Percentiles rank a stretch among this genome's conserved stretches.
Conservation (phyloP, 2,797 vertebrate species). For the Sorex maritimensis region DNA sequence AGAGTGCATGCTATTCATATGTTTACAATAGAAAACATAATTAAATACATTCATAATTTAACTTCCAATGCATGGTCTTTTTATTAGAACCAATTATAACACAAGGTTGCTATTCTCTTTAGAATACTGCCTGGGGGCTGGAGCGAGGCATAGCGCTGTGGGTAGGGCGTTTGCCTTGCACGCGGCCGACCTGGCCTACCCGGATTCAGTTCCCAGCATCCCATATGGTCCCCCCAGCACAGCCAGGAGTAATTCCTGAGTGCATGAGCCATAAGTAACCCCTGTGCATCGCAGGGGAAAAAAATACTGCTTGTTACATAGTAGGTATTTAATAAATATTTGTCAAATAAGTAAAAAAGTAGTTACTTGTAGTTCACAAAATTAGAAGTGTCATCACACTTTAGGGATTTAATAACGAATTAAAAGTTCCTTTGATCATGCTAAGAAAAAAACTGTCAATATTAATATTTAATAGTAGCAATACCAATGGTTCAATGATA, state of each 20-base stretch:
- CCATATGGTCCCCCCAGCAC: no score
- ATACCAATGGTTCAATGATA: background rate
- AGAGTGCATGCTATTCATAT: background rate
- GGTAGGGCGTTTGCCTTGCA: no score
- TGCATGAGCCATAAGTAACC: no score
- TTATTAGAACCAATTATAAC: background rate
- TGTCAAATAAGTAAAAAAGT: constrained; percentile 14
- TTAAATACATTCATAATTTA: constrained; percentile 29
- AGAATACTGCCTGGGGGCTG: background rate
- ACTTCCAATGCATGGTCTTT: background rate
- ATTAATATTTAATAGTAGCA: constrained; percentile 25
- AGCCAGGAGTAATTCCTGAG: no score
- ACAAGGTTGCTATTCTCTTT: background rate
- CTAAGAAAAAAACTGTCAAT: background rate
- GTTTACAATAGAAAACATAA: constrained; percentile 36
- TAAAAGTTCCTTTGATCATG: background rate
- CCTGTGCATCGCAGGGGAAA: no score
- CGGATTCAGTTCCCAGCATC: no score
- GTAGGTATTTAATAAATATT: background rate
- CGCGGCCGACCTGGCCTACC: no score
- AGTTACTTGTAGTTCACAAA: constrained; percentile 1
- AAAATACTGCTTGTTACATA: no score
- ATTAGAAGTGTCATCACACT: background rate
- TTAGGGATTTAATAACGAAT: constrained; percentile 21
- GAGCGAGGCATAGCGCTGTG: no score